Conservation (phyloP, 2,797 vertebrate species). For the Vespertilio murinus region DNA sequence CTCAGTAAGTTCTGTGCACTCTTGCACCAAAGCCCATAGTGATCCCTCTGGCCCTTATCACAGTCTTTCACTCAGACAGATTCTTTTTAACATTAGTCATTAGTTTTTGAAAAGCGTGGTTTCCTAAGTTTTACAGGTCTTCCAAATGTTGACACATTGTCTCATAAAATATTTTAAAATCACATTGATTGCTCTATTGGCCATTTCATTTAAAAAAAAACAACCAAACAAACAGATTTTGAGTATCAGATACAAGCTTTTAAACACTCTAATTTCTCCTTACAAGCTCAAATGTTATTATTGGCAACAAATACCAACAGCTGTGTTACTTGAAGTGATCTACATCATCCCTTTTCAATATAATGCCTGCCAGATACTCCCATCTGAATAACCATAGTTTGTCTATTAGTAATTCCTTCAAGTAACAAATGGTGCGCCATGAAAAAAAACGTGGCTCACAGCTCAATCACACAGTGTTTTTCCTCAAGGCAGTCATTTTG, state of each 20-base stretch:
- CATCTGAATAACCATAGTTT: not conserved
- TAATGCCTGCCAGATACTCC: not conserved
- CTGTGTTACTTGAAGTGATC: not conserved
- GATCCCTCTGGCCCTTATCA: not conserved
- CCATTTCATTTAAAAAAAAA: not conserved
- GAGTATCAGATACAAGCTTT: not conserved
- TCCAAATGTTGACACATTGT: not conserved
- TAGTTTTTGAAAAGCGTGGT: not conserved
- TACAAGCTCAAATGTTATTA: conserved; percentile 10
- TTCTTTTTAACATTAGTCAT: not conserved
- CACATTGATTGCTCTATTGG: not conserved
- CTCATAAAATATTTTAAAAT: not conserved
- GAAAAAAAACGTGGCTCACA: not conserved
- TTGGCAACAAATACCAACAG: not conserved
- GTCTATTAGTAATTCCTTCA: not conserved
- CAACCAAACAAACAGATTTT: not conserved
- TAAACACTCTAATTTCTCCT: not conserved
- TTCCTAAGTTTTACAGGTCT: not conserved
- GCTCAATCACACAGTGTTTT: not conserved
- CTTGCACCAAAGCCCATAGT: not conserved
- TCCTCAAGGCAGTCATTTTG: not conserved
- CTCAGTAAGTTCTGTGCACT: not conserved
- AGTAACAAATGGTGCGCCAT: not conserved
- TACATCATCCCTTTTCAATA: not conserved
- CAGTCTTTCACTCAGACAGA: not conserved